Base-by-base conservation (phyloP, 2,888 invertebrate species). In the Cryptus viduatorius region DNA sequence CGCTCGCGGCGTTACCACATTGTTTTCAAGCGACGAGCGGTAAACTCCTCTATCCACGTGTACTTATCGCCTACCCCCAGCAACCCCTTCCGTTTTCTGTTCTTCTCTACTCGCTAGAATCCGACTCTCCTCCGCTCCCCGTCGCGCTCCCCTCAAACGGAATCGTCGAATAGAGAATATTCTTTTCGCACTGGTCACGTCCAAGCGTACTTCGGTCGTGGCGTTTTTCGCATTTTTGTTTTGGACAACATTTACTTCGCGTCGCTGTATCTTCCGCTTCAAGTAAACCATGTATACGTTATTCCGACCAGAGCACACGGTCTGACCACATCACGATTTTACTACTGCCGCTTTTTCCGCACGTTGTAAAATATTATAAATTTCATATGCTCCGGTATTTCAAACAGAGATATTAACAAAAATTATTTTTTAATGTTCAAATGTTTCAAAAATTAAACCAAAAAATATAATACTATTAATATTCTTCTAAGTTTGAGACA, bases 21-120 rank as follows among this genome's bases (percentile, higher is more conserved):
- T 86, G 86, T 86, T 86, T 86, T 84, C 75, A 56, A 82, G 79
- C 72, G 82, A 76, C 77, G 79, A 86, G 69, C 85, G 83, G 83
- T 84, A 86, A 86, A 86, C 86, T 86, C 83, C 79, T 82, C 82
- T 72, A 82, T 82, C 82, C 84, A 72, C 83, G 82, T 86, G 86
- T 86, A 86, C 85, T 86, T 86, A 86, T 80, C 82, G 78, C 72
- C 37, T 79, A 53, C 48, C 53, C 42, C 64, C 53, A 29, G 44
- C 29, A 4, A 29, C 73, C 31, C 53, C 69, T 46, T 31, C 14
- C 59, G 53, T 59, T 78, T 46, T 31, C 14, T 46, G 53, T 59
- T 78, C 24, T 10, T 44, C 16, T 10, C 31, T 53, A 7, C 42
- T 44, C 31, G 67, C 65, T 42, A 24, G 29, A 42, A 4, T 77